Base-by-base conservation (phyloP, 2,113 vertebrate species). In the Eulemur rufifrons region DNA sequence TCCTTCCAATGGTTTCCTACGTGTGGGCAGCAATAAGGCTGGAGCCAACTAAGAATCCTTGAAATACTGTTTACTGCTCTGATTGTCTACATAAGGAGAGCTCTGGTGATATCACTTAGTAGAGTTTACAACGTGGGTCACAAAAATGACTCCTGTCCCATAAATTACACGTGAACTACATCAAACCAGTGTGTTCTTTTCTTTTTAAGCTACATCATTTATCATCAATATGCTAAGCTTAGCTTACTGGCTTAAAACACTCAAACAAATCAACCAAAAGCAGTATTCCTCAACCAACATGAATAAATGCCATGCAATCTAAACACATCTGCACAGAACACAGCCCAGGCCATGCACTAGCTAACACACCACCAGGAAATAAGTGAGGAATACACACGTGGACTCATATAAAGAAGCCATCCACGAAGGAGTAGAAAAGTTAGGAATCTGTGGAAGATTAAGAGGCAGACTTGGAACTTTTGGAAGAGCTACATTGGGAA, bases 391-490 rank as follows among this genome's bases (percentile, higher is more conserved):
- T 99, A 99, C 99, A 99, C 99, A 99, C 99, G 99, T 99, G 99
- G 99, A 99, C 86, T 99, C 99, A 99, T 99, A 99, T 98, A 99
- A 98, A 95, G 99, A 99, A 98, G 99, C 98, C 99, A 99, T 99
- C 99, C 99, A 99, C 96, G 99, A 99, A 95, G 99, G 99, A 89
- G 99, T 98, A 80, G 99, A 99, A 99, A 99, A 99, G 98, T 98
- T 99, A 99, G 99, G 99, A 98, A 99, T 99, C 99, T 99, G 99
- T 93, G 99, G 99, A 98, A 99, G 99, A 95, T 99, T 99, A 98
- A 99, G 98, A 98, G 99, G 99, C 98, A 99, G 99, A 98, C 99
- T 99, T 98, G 99, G 99, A 98, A 99, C 99, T 99, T 99, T 99
- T 99, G 99, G 99, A 98, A 99, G 99, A 98, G 99, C 99, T 98